Conservation (phyloP, 2,797 vertebrate genomes). For the Neostethus bicornis region DNA sequence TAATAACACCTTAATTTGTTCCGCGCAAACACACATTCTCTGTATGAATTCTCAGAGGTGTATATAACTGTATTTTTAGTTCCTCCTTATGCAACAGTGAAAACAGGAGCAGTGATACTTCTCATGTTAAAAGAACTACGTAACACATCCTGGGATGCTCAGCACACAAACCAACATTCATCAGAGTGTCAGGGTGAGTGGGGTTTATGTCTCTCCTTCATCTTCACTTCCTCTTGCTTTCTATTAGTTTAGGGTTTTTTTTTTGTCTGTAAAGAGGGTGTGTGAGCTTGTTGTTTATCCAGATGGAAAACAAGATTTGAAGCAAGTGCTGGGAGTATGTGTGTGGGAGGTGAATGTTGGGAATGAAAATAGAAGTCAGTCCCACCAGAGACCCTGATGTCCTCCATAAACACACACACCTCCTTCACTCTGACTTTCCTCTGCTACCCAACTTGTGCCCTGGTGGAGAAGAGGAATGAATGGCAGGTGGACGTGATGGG, state of each 20-base stretch:
- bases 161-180: slow-evolving; percentile 36
- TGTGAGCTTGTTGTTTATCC: slow-evolving; percentile 54
- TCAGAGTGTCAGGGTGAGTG: slow-evolving; percentile 25
- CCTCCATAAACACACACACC: slow-evolving; percentile 51
- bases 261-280: not conserved
- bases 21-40: slow-evolving; percentile 8
- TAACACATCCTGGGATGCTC: slow-evolving; percentile 48
- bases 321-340: slow-evolving; percentile 51
- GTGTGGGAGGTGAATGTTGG: slow-evolving; percentile 39
- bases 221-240: slow-evolving; percentile 33
- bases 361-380: slow-evolving; percentile 58
- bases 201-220: slow-evolving; percentile 8
- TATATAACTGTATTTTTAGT: slow-evolving; percentile 24
- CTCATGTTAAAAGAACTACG: slow-evolving; percentile 52
- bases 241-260: slow-evolving; percentile 12
- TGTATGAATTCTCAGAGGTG: slow-evolving; percentile 3
- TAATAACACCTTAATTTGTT: no score
- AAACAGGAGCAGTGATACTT: slow-evolving; percentile 67
- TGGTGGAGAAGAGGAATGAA: slow-evolving; percentile 23
- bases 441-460: slow-evolving; percentile 22
- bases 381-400: slow-evolving; percentile 50
- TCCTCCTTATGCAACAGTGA: slow-evolving; percentile 61
- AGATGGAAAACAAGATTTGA: slow-evolving; percentile 55
- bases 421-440: slow-evolving; percentile 42
- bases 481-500: slow-evolving; percentile 29